Evolutionary conservation across 92 coral and sea anemone species (phyloP), one percentile per base, ranked within the genome.

Genomic region (Umimayanthus kanabou): DNA sequence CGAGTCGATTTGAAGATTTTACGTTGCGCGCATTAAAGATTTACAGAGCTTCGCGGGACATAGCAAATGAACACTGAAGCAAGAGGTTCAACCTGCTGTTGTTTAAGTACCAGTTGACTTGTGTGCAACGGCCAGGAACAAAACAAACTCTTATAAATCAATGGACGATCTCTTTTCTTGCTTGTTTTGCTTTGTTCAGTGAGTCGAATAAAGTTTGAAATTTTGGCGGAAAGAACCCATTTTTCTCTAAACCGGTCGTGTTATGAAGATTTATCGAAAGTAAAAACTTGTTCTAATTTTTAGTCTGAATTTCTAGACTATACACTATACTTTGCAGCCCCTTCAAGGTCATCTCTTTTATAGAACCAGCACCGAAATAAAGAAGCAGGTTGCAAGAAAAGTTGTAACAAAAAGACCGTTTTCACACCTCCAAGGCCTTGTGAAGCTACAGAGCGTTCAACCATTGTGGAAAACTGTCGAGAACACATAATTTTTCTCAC

Each of bases 1-100:
- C 87, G 76, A 83, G 50, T 25, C 78, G 43, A 25, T 43, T 71
- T 69, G 58, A 65, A 28, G 78, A 6, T 80, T 26, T 49, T 69
- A 83, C 87, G 87, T 83, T 83, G 78, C 45, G 28, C 77, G 79
- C 79, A 83, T 83, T 83, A 83, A 83, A 83, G 42, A 83, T 83
- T 83, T 64, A 83, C 73, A 4, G 53, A 23, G 26, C 64, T 53
- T 83, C 45, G 87, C 43, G 66, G 43, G 87, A 49, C 42, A 69
- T 20, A 50, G 78, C 78, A 83, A 83, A 83, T 69, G 87, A 83
- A 83, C 87, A 83, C 42, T 83, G 87, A 83, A 69, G 87, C 87
- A 83, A 83, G 87, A 39, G 11, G 70, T 42, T 23, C 55, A 33
- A 83, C 87, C 87, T 70, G 87, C 39, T 71, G 1, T 1, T 69